Conservation (phyloP, 2,888 invertebrate genomes). For the Tribolium freemani region DNA sequence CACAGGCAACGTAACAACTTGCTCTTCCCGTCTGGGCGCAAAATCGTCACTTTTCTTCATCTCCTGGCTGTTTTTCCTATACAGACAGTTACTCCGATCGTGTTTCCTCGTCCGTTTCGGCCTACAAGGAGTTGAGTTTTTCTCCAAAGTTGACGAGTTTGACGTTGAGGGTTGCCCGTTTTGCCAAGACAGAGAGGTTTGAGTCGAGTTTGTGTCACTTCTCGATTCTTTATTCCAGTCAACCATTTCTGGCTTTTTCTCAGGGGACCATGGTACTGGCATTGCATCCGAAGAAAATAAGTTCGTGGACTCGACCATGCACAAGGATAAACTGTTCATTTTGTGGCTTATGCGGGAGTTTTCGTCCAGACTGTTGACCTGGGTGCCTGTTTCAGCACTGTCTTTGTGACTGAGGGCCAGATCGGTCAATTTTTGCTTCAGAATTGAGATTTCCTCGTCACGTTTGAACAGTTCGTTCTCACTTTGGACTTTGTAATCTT, state of each 20-base stretch:
- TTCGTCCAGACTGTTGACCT: conserved; percentile 55
- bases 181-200: conserved; percentile 22
- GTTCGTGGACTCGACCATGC: conserved; percentile 63
- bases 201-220: conserved; percentile 23
- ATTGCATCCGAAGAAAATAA: conserved; percentile 62
- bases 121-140: conserved; percentile 61
- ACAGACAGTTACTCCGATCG: conserved; percentile 59
- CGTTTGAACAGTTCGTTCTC: conserved; percentile 72
- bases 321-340: conserved; percentile 61
- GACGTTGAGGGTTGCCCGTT: conserved; percentile 57
- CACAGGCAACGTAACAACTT: conserved; percentile 59
- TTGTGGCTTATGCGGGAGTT: conserved; percentile 47
- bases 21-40: conserved; percentile 45
- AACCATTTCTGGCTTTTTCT: conserved; percentile 35
- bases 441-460: conserved; percentile 71
- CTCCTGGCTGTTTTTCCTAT: conserved; percentile 58
- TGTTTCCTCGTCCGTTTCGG: conserved; percentile 65
- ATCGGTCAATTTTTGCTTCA: conserved; percentile 70
- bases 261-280: conserved; percentile 53
- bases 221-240: conserved; percentile 50
- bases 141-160: conserved; percentile 54
- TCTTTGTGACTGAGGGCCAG: conserved; percentile 59
- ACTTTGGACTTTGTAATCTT: conserved; percentile 71
- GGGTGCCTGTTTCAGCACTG: conserved; percentile 48
- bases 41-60: conserved; percentile 37